Conservation (phyloP, 2,888 invertebrate species). For the Hypena proboscidalis region DNA sequence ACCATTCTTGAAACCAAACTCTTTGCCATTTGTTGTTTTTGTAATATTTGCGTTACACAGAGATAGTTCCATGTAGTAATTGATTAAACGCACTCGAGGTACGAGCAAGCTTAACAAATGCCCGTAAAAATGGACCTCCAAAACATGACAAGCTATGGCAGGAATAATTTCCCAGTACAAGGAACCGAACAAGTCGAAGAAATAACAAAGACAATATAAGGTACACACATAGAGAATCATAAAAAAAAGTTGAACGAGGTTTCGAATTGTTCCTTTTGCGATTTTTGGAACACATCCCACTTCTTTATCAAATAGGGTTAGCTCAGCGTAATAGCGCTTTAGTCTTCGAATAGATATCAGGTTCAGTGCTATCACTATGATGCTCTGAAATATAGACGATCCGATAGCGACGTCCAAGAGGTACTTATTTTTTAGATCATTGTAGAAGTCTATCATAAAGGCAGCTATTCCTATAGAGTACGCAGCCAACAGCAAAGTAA, state of each 20-base stretch:
- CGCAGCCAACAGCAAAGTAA: slow-evolving; percentile 33
- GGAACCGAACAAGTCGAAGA: slow-evolving; percentile 10
- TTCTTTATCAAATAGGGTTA: slow-evolving; percentile 57
- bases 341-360: slow-evolving; percentile 49
- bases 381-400: slow-evolving; percentile 28
- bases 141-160: slow-evolving; percentile 40
- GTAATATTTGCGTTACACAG: slow-evolving; percentile 39
- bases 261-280: slow-evolving; percentile 46
- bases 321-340: slow-evolving; percentile 49
- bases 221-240: slow-evolving; percentile 34
- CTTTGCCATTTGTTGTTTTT: slow-evolving; percentile 38
- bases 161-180: slow-evolving; percentile 30
- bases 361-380: slow-evolving; percentile 43
- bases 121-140: slow-evolving; percentile 59
- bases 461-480: slow-evolving; percentile 35
- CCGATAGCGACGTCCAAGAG: slow-evolving; percentile 21
- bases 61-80: slow-evolving; percentile 56
- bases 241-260: slow-evolving; percentile 38
- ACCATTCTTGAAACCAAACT: slow-evolving; percentile 40
- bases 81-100: slow-evolving; percentile 59
- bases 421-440: slow-evolving; percentile 1
- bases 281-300: slow-evolving; percentile 54
- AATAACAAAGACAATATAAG: slow-evolving; percentile 26
- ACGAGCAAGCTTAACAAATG: slow-evolving; percentile 59
- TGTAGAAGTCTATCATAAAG: slow-evolving; percentile 9